A percentile compares a stretch with the other conserved stretches of the same genome.
phyloP scores from a whole-genome alignment of 2,797 vertebrate genomes.

The Echiichthys vipera region DNA sequence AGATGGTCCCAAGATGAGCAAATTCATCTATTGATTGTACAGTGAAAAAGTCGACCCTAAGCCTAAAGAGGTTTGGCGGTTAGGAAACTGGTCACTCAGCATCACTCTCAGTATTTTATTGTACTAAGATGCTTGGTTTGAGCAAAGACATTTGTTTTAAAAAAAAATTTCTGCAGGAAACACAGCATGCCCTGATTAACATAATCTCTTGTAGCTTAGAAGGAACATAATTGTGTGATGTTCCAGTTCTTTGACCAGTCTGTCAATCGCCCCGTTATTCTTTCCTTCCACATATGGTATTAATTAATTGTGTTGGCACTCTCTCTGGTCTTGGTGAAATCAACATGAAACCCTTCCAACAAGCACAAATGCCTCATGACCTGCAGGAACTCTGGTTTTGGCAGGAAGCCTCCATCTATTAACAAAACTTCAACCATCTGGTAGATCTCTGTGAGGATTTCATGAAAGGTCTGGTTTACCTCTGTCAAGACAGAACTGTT shows the following conservation, averaged over 20 bases:
- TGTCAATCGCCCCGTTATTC: constrained; percentile 83
- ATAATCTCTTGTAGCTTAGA: constrained; percentile 72
- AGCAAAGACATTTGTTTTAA: background rate
- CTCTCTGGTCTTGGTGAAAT: constrained; percentile 79
- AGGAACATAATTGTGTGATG: constrained; percentile 81
- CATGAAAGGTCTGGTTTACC: constrained; percentile 82
- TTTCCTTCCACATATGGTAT: constrained; percentile 77
- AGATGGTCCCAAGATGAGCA: background rate
- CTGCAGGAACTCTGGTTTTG: constrained; percentile 77
- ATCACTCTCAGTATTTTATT: no score
- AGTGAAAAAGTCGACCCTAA: no score
- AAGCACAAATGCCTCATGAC: constrained; percentile 79
- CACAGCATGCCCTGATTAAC: constrained; percentile 18
- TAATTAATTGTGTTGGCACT: constrained; percentile 81
- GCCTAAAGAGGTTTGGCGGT: background rate
- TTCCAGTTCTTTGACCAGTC: constrained; percentile 79
- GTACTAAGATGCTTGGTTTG: background rate
- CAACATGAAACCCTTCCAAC: constrained; percentile 79
- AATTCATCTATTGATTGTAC: background rate
- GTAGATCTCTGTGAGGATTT: constrained; percentile 80
- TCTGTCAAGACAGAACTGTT: constrained; percentile 68
- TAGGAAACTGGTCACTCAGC: no score
- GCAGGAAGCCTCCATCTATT: constrained; percentile 72
- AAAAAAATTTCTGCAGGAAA: constrained; percentile 20
- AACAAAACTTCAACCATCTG: constrained; percentile 75